Evolutionary conservation across 2,888 invertebrate species (phyloP), one percentile per base, ranked within the genome.

Genomic region (Dioctria rufipes): DNA sequence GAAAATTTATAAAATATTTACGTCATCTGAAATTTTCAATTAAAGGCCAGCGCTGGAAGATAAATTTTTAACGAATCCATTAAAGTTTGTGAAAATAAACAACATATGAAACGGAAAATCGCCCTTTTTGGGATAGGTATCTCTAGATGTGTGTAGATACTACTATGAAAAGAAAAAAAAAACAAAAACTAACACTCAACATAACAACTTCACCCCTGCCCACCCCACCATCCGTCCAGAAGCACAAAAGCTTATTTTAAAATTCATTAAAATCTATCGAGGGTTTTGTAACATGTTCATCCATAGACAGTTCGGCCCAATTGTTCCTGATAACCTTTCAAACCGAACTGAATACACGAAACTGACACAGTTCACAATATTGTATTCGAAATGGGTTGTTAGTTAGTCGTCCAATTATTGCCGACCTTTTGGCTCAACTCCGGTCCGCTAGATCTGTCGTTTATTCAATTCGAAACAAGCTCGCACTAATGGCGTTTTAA

Each of bases 331-430:
- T 67, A 67, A 46, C 46, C 46, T 46, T 46, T 46, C 46, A 46
- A 25, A 46, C 46, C 8, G 2, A 46, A 46, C 8, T 46, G 2
- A 46, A 46, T 46, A 40, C 11, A 13, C 42, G 25, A 46, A 46
- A 25, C 67, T 46, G 67, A 46, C 25, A 5, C 25, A 25, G 46
- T 65, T 11, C 66, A 66, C 37, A 46, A 8, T 46, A 6, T 66
- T 66, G 66, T 66, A 66, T 40, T 66, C 43, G 42, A 67, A 67
- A 67, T 46, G 67, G 46, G 25, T 67, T 65, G 25, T 11, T 8
- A 67, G 46, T 46, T 46, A 67, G 46, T 67, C 67, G 46, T 25
- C 67, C 67, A 67, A 67, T 67, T 67, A 67, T 67, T 25, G 37
- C 6, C 46, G 67, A 46, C 67, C 67, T 67, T 67, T 67, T 46